A percentile compares a stretch with the other conserved stretches of the same genome.
phyloP scores from a whole-genome alignment of 2,888 invertebrate species.

The Calliopum simillimum region DNA sequence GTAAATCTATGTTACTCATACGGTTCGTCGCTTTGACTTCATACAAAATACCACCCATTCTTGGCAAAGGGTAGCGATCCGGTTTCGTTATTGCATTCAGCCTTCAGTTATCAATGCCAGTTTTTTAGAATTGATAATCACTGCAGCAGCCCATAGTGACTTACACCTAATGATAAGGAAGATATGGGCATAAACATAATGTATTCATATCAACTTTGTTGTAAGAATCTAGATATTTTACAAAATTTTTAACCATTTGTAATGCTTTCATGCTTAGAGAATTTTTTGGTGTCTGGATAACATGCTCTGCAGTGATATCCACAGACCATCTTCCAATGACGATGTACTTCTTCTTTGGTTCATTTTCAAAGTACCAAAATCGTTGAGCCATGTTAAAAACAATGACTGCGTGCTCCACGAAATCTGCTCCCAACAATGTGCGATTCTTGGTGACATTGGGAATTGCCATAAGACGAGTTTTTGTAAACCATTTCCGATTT shows the following conservation, averaged over 20 bases:
- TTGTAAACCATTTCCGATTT: conserved; percentile 2
- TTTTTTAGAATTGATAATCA: conserved; percentile 58
- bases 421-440: conserved; percentile 31
- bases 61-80: conserved; percentile 60
- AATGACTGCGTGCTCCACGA: conserved; percentile 21
- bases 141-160: conserved; percentile 59
- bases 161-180: conserved; percentile 59
- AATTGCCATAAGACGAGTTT: conserved; percentile 14
- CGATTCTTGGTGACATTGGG: conserved; percentile 26
- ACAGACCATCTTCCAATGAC: neutral
- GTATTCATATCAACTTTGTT: conserved; percentile 4
- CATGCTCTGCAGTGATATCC: conserved; percentile 21
- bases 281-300: neutral
- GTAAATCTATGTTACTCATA: conserved; percentile 42
- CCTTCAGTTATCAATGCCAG: conserved; percentile 58
- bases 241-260: conserved; percentile 21
- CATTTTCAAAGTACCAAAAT: conserved; percentile 3
- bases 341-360: conserved; percentile 31
- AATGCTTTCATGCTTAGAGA: conserved; percentile 24
- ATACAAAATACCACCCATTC: conserved; percentile 39
- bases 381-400: conserved; percentile 28
- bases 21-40: conserved; percentile 34
- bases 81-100: conserved; percentile 53
- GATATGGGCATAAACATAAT: conserved; percentile 23
- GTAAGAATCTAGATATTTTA: conserved; percentile 23